Conservation (phyloP, 2,797 vertebrate species). For the Pseudomugil tenellus region DNA sequence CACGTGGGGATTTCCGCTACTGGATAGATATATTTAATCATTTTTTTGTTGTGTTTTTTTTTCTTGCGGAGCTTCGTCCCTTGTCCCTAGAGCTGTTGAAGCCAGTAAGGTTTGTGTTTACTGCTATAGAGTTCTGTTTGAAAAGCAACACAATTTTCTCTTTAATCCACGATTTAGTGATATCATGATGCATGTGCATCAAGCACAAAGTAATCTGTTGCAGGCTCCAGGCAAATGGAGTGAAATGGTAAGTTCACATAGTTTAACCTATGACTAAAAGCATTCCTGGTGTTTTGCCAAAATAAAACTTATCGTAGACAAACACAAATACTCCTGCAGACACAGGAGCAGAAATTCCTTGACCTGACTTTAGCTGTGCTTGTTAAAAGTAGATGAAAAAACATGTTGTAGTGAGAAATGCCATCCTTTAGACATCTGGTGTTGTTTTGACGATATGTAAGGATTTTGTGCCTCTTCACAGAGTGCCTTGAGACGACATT, state of each 20-base stretch:
- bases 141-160: constrained; percentile 59
- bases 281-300: constrained; percentile 27
- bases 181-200: constrained; percentile 54
- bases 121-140: constrained; percentile 64
- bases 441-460: constrained; percentile 54
- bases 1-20: not conserved
- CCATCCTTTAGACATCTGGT: constrained; percentile 52
- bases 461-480: constrained; percentile 49
- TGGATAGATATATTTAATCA: not conserved
- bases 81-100: not conserved
- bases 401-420: constrained; percentile 30
- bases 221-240: constrained; percentile 42
- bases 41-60: too few species aligned
- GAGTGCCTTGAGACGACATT: too few species aligned
- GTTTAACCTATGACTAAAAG: constrained; percentile 39
- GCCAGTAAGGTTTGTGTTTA: constrained; percentile 25
- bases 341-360: constrained; percentile 28
- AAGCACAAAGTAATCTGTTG: constrained; percentile 54
- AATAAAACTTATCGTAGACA: constrained; percentile 13
- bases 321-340: constrained; percentile 1
- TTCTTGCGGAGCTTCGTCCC: not conserved
- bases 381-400: constrained; percentile 37
- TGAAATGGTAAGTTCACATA: constrained; percentile 26
- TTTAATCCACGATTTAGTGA: constrained; percentile 65
- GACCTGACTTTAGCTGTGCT: constrained; percentile 46